Evolutionary conservation across 1,140 invertebrate species (phyloP).

Genomic region (Mamestra configurata): DNA sequence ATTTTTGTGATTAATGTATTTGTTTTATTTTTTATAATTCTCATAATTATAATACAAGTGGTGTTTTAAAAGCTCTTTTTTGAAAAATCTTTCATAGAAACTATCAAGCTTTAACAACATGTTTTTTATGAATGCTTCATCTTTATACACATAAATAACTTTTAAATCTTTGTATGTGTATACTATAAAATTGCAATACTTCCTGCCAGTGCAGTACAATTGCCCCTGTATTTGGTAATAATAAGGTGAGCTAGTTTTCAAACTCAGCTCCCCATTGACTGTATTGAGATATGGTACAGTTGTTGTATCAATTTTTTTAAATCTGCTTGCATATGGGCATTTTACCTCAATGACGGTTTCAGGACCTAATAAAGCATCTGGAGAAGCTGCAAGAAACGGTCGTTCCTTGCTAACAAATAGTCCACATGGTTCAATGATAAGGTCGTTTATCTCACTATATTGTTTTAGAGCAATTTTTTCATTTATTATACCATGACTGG

Average conservation of each 20-base stretch:
- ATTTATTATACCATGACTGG: no score
- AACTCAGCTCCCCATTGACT: neutral
- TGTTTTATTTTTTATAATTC: no score
- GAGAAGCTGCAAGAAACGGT: no score
- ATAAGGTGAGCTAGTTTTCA: neutral
- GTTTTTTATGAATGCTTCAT: neutral
- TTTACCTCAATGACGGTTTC: no score
- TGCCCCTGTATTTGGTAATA: neutral
- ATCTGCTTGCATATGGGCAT: no score
- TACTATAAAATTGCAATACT: slow-evolving; percentile 4
- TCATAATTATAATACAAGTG: no score
- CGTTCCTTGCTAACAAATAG: no score
- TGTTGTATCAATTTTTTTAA: neutral
- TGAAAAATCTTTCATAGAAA: slow-evolving; percentile 1
- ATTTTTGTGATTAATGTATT: no score
- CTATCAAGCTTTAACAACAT: neutral
- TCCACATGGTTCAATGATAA: no score
- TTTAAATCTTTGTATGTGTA: neutral
- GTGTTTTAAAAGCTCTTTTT: neutral
- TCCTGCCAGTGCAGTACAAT: neutral
- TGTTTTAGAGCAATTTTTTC: no score
- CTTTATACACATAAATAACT: neutral
- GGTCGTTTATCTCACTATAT: no score
- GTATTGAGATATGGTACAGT: neutral
- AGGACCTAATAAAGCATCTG: no score